Base-by-base conservation (phyloP, 2,113 vertebrate genomes). In the Paraplagusia blochii region DNA sequence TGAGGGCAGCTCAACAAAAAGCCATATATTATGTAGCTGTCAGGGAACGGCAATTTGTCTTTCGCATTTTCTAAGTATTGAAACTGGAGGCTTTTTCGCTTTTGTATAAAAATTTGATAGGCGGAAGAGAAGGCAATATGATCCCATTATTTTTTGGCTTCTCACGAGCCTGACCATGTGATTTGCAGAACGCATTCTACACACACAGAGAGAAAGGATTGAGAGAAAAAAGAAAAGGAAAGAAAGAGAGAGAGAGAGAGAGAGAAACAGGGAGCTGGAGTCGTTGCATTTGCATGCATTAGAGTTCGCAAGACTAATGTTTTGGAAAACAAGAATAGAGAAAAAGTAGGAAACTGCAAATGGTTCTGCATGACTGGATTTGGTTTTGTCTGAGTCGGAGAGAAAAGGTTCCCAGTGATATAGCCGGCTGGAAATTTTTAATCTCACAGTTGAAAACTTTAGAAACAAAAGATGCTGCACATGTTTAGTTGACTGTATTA, bases 131-230 rank as follows among this genome's bases (percentile, higher is more conserved):
- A 82, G 64, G 77, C 80, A 88, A 88, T 85, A 79, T 85, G 85
- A 90, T 89, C 85, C 86, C 82, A 88, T 90, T 89, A 89, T 90
- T 90, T 87, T 77, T 82, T 89, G 87, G 86, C 86, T 82, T 76
- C 53, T 64, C 82, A 74, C 80, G 82, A 90, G 82, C 89, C 84
- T 85, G 78, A 85, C 87, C 84, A 85, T 76, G 80, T 79, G 79
- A 88, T 88, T 89, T 85, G 81, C 82, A 71, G 72, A 74, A 69
- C 53, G 80, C 81, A 75, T 80, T 81, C 83, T 71, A 73, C 81
- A 86, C 74, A 76, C 74, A 67, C 61, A 72, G 69, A 65, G 63
- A 74, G 57, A 68, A 44, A 52, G 62, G 50, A 73, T 56, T 64
- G 62, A 50, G 63, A 76, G 72, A 29, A 1, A 13, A 42, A 13